Conservation (phyloP, 2,797 vertebrate genomes). For the Percopsis omiscomaycus region DNA sequence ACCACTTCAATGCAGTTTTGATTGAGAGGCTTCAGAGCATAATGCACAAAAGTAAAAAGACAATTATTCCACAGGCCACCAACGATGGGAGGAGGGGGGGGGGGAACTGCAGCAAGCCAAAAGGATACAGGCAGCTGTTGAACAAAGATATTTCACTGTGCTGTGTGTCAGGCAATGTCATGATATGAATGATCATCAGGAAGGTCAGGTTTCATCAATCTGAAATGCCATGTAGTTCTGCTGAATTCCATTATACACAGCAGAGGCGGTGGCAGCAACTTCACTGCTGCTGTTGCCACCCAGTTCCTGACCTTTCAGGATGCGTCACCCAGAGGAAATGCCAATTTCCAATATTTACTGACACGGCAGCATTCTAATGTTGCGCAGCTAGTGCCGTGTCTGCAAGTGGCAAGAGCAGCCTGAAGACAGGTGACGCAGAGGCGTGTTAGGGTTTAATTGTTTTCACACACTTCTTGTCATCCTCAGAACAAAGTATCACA, state of each 20-base stretch:
- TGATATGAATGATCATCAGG: slow-evolving; percentile 67
- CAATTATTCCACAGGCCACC: no score
- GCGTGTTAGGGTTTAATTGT: slow-evolving; percentile 25
- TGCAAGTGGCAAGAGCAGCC: slow-evolving; percentile 14
- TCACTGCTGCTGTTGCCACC: slow-evolving; percentile 37
- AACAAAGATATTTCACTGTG: slow-evolving; percentile 47
- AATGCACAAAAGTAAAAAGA: slow-evolving; percentile 17
- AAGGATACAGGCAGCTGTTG: slow-evolving; percentile 39
- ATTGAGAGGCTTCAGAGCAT: slow-evolving; percentile 4
- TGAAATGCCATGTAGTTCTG: slow-evolving; percentile 69
- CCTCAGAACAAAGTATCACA: slow-evolving; percentile 5
- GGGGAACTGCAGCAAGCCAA: slow-evolving; percentile 21
- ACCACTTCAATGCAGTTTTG: slow-evolving; percentile 12
- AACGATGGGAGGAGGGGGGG: no score
- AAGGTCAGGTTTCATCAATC: slow-evolving; percentile 70
- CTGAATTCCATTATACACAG: slow-evolving; percentile 69
- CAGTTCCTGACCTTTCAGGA: slow-evolving; percentile 74
- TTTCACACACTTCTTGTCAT: slow-evolving; percentile 21
- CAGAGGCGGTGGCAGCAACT: slow-evolving; percentile 48
- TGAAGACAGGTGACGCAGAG: slow-evolving; percentile 5
- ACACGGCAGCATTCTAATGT: slow-evolving; percentile 67
- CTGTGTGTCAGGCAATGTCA: slow-evolving; percentile 51
- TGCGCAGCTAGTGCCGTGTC: slow-evolving; percentile 45
- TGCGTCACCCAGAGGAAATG: slow-evolving; percentile 73
- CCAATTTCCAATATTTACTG: slow-evolving; percentile 74